Evolutionary conservation across 2,888 invertebrate species (phyloP).

Genomic region (Ophioninae sp.): DNA sequence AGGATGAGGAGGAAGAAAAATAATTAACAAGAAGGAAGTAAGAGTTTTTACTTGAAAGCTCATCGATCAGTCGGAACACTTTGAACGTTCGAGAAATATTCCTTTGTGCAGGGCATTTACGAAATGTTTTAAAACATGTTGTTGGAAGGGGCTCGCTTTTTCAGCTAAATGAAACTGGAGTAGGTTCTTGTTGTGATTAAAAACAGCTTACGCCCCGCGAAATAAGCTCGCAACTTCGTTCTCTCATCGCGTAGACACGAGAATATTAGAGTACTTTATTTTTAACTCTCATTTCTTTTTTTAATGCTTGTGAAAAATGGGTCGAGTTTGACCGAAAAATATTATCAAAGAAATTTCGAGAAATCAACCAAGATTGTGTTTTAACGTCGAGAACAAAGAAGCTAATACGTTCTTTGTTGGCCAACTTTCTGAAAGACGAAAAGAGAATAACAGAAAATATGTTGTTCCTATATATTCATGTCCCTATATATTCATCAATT

Average conservation of each 20-base stretch:
- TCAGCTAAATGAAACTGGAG: background rate
- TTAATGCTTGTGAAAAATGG: background rate
- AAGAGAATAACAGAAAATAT: background rate
- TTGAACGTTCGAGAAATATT: constrained; percentile 12
- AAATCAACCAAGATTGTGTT: background rate
- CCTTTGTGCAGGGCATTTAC: background rate
- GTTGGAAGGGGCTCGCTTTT: background rate
- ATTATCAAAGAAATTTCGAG: background rate
- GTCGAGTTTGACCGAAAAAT: background rate
- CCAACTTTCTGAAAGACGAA: background rate
- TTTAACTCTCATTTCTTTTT: background rate
- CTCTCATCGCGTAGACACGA: background rate
- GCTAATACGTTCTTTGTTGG: background rate
- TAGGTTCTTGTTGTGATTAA: constrained; percentile 9
- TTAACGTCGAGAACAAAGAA: background rate
- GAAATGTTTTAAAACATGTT: background rate
- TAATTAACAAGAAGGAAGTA: too few species aligned
- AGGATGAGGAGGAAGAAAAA: too few species aligned
- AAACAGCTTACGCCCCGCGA: background rate
- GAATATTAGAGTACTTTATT: constrained; percentile 1
- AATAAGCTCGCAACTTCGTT: background rate
- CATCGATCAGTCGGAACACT: background rate
- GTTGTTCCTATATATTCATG: background rate
- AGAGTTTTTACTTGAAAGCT: constrained; percentile 13
- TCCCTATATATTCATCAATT: background rate